Evolutionary conservation across 2,113 vertebrate species (phyloP).

Genomic region (Amia ocellicauda): DNA sequence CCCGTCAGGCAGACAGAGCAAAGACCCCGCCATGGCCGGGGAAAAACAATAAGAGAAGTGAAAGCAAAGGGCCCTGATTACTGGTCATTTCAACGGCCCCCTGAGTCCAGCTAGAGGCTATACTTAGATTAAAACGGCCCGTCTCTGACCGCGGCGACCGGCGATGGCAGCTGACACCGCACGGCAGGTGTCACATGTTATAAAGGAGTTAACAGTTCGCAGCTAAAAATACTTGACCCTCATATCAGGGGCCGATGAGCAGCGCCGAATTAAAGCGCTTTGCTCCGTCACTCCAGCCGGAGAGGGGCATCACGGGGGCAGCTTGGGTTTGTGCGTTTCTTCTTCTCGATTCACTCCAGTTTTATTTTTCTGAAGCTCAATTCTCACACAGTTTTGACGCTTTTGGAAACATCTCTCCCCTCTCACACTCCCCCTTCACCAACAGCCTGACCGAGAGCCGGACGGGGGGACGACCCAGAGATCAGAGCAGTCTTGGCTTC

Average conservation of each 20-base stretch:
- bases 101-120: background rate
- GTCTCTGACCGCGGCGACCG: too few relatives aligned
- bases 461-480: too few relatives aligned
- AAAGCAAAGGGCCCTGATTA: background rate
- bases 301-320: too few relatives aligned
- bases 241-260: conserved; percentile 19
- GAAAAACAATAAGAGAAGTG: background rate
- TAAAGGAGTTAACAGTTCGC: conserved; percentile 32
- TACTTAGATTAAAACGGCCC: background rate
- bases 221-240: conserved; percentile 45
- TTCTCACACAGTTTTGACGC: too few relatives aligned
- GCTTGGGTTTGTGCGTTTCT: too few relatives aligned
- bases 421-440: too few relatives aligned
- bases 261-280: too few relatives aligned
- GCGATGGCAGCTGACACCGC: conserved; percentile 25
- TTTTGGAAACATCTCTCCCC: too few relatives aligned
- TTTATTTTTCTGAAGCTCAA: background rate
- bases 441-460: too few relatives aligned
- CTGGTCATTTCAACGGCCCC: background rate
- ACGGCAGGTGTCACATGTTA: conserved; percentile 40
- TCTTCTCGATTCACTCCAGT: background rate
- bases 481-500: too few relatives aligned
- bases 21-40: background rate
- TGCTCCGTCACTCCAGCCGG: background rate
- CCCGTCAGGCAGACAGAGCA: too few relatives aligned